Evolutionary conservation across 2,113 vertebrate genomes (phyloP), one percentile per base, ranked within the genome.

Genomic region (Plotosus lineatus): DNA sequence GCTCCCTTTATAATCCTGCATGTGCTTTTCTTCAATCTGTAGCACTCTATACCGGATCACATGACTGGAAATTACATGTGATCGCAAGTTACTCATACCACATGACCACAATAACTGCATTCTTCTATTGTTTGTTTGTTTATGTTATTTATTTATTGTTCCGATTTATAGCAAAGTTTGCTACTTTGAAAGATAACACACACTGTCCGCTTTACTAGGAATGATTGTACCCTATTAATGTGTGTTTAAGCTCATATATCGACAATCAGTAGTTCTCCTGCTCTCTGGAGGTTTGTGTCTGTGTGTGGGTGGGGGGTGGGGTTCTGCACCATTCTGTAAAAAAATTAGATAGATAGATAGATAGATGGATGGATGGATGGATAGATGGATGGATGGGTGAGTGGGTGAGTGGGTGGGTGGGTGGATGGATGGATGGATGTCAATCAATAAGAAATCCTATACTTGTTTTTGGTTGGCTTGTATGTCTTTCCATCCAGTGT

Each of bases 361-460:
- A 56, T 56, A 56, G 53, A 56, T 56, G 26, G 58, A 60, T 33
- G 19, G 58, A 61, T 33, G 7, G 58, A 61, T 33, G 19, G 58
- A 61, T 26, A 26, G 55, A 56, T 23, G 11, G 19, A 65, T 38
- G 38, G 58, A 61, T 33, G 33, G 61, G 38, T 65, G 40, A 36
- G 38, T 65, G 38, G 61, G 38, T 65, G 38, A 33, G 38, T 65
- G 38, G 61, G 38, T 63, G 38, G 60, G 38, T 65, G 38, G 61
- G 38, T 38, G 38, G 61, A 65, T 65, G 33, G 58, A 61, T 63
- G 36, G 60, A 63, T 36, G 40, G 63, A 66, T 66, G n/a, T n/a
- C n/a, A n/a, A n/a, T n/a, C n/a, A n/a, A n/a, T n/a, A n/a, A n/a
- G n/a, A n/a, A n/a, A n/a, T n/a, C n/a, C n/a, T n/a, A n/a, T n/a